Evolutionary conservation across 1,140 invertebrate genomes (phyloP).

Genomic region (Bombus balteatus): DNA sequence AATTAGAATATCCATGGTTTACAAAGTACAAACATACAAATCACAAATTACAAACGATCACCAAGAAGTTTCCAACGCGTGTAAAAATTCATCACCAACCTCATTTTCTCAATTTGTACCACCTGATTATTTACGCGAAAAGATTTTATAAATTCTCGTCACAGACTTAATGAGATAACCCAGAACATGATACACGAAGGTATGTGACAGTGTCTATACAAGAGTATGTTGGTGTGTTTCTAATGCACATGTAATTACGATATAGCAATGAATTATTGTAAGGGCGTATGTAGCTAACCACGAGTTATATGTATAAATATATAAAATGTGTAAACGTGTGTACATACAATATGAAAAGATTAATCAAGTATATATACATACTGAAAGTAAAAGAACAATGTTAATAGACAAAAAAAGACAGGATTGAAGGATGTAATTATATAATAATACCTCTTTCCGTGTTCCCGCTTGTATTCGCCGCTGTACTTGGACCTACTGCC

Average conservation of each 20-base stretch:
- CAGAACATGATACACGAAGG: too few relatives aligned
- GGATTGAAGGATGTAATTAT: slow-evolving; percentile 69
- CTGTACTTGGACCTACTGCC: slow-evolving; percentile 98
- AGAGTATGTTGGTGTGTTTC: not conserved
- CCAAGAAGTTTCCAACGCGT: too few relatives aligned
- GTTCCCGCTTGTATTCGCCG: slow-evolving; percentile 98
- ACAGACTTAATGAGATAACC: not conserved
- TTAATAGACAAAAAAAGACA: slow-evolving; percentile 61
- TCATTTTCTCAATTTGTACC: too few relatives aligned
- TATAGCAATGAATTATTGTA: not conserved
- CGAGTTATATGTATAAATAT: not conserved
- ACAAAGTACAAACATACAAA: too few relatives aligned
- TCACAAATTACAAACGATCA: too few relatives aligned
- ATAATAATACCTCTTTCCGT: slow-evolving; percentile 95
- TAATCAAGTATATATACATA: slow-evolving; percentile 54
- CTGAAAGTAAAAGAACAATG: slow-evolving; percentile 55
- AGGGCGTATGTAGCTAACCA: not conserved
- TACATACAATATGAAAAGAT: slow-evolving; percentile 44
- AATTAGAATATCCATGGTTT: too few relatives aligned
- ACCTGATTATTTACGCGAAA: too few relatives aligned
- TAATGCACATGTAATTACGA: not conserved
- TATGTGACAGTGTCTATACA: not conserved
- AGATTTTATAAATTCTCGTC: not conserved
- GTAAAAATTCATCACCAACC: too few relatives aligned
- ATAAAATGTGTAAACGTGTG: slow-evolving; percentile 11